Evolutionary conservation across 1,140 invertebrate genomes (phyloP), one percentile per base, ranked within the genome.

Genomic region (Philotrypesis tridentata): DNA sequence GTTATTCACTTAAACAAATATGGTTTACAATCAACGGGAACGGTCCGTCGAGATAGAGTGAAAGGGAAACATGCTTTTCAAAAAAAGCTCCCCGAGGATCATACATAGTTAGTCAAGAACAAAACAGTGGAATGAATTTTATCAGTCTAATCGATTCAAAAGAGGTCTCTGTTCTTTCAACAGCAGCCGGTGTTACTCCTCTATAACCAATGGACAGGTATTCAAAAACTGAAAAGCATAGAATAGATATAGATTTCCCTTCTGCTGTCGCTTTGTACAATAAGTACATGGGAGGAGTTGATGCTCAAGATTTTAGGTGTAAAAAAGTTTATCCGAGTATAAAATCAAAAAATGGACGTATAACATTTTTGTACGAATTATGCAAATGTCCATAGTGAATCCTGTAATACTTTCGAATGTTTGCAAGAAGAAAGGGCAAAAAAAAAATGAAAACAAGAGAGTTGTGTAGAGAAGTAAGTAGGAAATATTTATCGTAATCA

Each of bases 1-100:
- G 48, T 82, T n/a, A 63, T 82, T 61, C 75, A 78, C 48, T 73
- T 82, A 55, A 37, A 23, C 33, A 82, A 78, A 73, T 31, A n/a
- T n/a, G 81, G 81, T 37, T 73, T 82, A 65, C 43, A 33, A 65
- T 71, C 75, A 43, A 78, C 81, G 25, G 81, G 81, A 23, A 70
- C 67, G 37, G 73, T 82, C 60, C 23, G 75, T 12, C 33, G 78
- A 78, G 67, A 82, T 37, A 68, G 75, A 78, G 75, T 78, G 31
- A 82, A 82, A 82, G 40, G 78, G 55, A 82, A 73, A n/a, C 40
- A 82, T 23, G 33, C n/a, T 60, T 74, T 74, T 43, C 23, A 55
- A 74, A 74, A 23, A 74, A 74, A 43, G 43, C 74, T 68, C 48
- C 37, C 31, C 73, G 74, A 78, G 83, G 74, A 23, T 27, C 60